A percentile compares a stretch with the other conserved stretches of the same genome.
Evolutionary conservation across 64 coral and sea anemone genomes (phyloP).

Genomic region (Platygyra sinensis): DNA sequence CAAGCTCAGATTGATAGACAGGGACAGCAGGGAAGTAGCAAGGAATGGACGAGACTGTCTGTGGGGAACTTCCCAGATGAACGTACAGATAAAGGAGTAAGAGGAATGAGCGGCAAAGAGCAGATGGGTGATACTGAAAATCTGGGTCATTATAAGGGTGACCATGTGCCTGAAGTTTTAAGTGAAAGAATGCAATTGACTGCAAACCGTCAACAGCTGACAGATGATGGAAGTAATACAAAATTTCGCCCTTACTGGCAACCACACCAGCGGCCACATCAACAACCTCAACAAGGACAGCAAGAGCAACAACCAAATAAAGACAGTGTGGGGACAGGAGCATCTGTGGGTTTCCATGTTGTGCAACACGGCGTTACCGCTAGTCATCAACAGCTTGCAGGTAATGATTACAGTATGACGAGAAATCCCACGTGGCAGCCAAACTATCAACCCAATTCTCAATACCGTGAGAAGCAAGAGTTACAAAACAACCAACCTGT

Average conservation of each 20-base stretch:
- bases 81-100: neutral
- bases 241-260: neutral
- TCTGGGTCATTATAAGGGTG: too few species aligned
- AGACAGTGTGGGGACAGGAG: neutral
- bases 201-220: neutral
- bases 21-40: neutral
- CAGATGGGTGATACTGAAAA: neutral
- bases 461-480: neutral
- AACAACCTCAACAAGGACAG: neutral
- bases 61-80: neutral
- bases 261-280: neutral
- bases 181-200: neutral
- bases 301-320: neutral
- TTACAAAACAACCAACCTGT: neutral
- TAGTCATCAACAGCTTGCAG: neutral
- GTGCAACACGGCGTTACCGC: neutral
- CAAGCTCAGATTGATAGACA: neutral
- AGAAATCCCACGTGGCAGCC: neutral
- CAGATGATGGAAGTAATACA: neutral
- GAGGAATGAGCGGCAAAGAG: neutral
- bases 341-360: neutral
- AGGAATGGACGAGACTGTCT: neutral
- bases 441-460: neutral
- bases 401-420: neutral
- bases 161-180: neutral